Conservation (phyloP, 2,888 invertebrate species). For the Hypercompe scribonia region DNA sequence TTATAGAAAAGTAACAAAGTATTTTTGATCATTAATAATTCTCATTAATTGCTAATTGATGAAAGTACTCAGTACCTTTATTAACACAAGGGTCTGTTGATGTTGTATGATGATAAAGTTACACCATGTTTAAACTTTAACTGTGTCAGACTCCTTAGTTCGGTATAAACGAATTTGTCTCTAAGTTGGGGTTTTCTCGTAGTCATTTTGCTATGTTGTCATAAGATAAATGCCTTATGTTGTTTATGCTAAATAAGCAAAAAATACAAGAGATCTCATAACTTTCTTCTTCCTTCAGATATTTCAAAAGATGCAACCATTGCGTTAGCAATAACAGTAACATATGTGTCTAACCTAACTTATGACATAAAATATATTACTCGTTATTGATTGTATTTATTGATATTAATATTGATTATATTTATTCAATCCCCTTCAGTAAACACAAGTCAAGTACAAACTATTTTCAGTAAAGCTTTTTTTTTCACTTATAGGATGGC, state of each 20-base stretch:
- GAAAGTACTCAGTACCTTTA: too few species aligned
- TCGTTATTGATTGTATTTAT: too few species aligned
- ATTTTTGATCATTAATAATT: too few species aligned
- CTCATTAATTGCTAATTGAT: too few species aligned
- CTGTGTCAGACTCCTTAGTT: background rate
- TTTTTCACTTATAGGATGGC: conserved; percentile 39
- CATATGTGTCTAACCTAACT: background rate
- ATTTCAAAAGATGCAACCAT: background rate
- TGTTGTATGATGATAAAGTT: background rate
- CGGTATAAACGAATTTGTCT: background rate
- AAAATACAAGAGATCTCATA: background rate
- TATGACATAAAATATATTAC: conserved; percentile 4
- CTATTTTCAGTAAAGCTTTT: conserved; percentile 23
- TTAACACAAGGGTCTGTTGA: too few species aligned
- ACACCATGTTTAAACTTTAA: background rate
- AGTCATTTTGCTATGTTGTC: background rate
- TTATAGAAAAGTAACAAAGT: too few species aligned
- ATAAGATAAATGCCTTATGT: background rate
- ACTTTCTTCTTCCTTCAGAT: background rate
- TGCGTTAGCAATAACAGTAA: background rate
- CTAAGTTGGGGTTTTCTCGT: background rate
- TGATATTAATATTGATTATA: too few species aligned
- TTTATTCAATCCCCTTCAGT: conserved; percentile 8
- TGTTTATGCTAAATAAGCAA: too few species aligned
- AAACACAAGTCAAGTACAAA: conserved; percentile 16